phyloP scores from a whole-genome alignment of 2,797 vertebrate species.

The Limnodromus scolopaceus region DNA sequence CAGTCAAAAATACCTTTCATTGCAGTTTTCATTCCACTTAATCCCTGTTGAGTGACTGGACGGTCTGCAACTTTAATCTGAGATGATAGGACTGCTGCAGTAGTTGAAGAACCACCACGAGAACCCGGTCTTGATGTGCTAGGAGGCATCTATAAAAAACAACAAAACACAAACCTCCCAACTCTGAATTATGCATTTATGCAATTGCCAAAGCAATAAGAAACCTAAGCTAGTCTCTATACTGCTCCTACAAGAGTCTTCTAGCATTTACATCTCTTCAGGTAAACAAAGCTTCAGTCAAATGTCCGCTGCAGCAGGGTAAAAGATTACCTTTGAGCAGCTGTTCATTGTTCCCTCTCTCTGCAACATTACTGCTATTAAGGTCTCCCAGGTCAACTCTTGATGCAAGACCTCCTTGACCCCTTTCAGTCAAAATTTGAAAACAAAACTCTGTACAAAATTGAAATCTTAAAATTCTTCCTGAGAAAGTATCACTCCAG shows the following conservation, averaged over 20 bases:
- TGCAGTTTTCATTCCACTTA: constrained; percentile 96
- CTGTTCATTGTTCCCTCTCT: not conserved
- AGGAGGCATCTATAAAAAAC: constrained; percentile 83
- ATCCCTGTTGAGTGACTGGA: constrained; percentile 96
- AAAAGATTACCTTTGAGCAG: not conserved
- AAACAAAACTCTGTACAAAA: not conserved
- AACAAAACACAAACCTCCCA: not conserved
- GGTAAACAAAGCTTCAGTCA: not conserved
- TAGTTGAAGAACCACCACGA: constrained; percentile 76
- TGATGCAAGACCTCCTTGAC: not conserved
- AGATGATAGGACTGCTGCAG: constrained; percentile 87
- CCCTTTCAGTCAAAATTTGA: not conserved
- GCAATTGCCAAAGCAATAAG: not conserved
- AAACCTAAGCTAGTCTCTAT: not conserved
- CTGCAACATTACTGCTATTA: not conserved
- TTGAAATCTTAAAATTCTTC: not conserved
- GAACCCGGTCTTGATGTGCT: constrained; percentile 86
- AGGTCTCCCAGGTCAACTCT: not conserved
- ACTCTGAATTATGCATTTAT: not conserved
- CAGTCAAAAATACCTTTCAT: constrained; percentile 85
- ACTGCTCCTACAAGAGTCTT: not conserved
- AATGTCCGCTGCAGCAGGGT: not conserved
- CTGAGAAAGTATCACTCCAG: not conserved
- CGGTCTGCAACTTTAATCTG: constrained; percentile 95
- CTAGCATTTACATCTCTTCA: not conserved